A percentile compares a stretch with the other conserved stretches of the same genome.
Evolutionary conservation across 2,888 invertebrate species (phyloP).

Genomic region (Drosophila nigricruria): DNA sequence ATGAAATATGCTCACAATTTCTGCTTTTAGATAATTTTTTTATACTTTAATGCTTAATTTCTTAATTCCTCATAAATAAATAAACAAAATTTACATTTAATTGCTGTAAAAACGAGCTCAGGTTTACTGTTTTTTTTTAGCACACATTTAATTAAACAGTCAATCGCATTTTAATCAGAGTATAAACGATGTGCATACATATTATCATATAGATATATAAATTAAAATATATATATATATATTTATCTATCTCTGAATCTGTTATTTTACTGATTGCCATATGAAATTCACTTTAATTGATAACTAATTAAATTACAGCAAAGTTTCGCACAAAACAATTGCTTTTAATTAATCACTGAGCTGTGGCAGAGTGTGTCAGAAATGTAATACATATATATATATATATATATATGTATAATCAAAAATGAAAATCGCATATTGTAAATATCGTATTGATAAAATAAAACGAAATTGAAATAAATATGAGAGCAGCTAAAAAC

Average conservation of each 20-base stretch:
- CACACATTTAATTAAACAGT: slow-evolving; percentile 21
- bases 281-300: slow-evolving; percentile 35
- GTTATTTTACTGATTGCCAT: slow-evolving; percentile 10
- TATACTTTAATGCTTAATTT: too few relatives aligned
- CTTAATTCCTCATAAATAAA: too few relatives aligned
- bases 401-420: slow-evolving; percentile 13
- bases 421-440: slow-evolving; percentile 44
- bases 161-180: slow-evolving; percentile 11
- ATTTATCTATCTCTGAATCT: background rate
- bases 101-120: background rate
- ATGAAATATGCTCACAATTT: too few relatives aligned
- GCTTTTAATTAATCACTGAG: slow-evolving; percentile 57
- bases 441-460: slow-evolving; percentile 40
- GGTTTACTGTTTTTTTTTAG: background rate
- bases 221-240: background rate
- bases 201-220: background rate
- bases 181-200: background rate
- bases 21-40: too few relatives aligned
- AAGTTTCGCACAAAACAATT: slow-evolving; percentile 26
- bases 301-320: slow-evolving; percentile 49
- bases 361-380: slow-evolving; percentile 12
- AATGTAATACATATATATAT: slow-evolving; percentile 34
- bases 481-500: slow-evolving; percentile 17
- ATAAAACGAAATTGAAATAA: slow-evolving; percentile 31
- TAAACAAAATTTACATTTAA: background rate